Evolutionary conservation across 2,888 invertebrate genomes (phyloP).

Genomic region (Hydroisotoma schaefferi): DNA sequence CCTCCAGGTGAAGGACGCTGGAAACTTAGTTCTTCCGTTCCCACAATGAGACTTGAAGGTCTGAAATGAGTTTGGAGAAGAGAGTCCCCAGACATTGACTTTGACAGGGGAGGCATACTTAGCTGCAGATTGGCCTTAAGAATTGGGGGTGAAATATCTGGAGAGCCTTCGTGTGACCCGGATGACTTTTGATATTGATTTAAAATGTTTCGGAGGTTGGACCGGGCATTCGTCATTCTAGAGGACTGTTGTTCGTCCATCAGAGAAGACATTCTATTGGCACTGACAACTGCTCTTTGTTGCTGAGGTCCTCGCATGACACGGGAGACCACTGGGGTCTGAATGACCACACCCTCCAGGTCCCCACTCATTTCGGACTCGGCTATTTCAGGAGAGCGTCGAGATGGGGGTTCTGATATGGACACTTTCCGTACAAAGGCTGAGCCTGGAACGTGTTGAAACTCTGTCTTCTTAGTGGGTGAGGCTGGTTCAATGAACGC

Average conservation of each 20-base stretch:
- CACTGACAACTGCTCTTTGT: slow-evolving; percentile 66
- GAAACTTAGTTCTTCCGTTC: slow-evolving; percentile 8
- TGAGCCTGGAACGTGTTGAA: slow-evolving; percentile 27
- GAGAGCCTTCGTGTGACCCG: slow-evolving; percentile 14
- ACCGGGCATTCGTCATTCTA: slow-evolving; percentile 37
- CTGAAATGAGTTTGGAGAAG: slow-evolving; percentile 15
- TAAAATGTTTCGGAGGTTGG: slow-evolving; percentile 41
- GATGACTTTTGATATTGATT: slow-evolving; percentile 44
- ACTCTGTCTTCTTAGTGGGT: slow-evolving; percentile 18
- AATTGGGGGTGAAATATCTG: slow-evolving; percentile 22
- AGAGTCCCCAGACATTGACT: slow-evolving; percentile 46
- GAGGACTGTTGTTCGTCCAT: slow-evolving; percentile 28
- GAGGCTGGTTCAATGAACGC: slow-evolving; percentile 10
- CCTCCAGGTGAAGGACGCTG: background rate
- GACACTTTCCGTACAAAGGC: slow-evolving; percentile 33
- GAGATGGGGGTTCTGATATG: slow-evolving; percentile 2
- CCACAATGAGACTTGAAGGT: slow-evolving; percentile 11
- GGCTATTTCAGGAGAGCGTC: slow-evolving; percentile 6
- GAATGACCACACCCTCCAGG: slow-evolving; percentile 20
- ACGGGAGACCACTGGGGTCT: slow-evolving; percentile 59
- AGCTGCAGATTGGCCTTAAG: slow-evolving; percentile 26
- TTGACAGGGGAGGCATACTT: slow-evolving; percentile 41
- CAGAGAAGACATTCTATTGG: slow-evolving; percentile 34
- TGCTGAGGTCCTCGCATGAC: slow-evolving; percentile 73
- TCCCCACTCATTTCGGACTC: background rate